Base-by-base conservation (phyloP, 37 sponge, comb jelly and placozoan species). In the Halichondria panicea region DNA sequence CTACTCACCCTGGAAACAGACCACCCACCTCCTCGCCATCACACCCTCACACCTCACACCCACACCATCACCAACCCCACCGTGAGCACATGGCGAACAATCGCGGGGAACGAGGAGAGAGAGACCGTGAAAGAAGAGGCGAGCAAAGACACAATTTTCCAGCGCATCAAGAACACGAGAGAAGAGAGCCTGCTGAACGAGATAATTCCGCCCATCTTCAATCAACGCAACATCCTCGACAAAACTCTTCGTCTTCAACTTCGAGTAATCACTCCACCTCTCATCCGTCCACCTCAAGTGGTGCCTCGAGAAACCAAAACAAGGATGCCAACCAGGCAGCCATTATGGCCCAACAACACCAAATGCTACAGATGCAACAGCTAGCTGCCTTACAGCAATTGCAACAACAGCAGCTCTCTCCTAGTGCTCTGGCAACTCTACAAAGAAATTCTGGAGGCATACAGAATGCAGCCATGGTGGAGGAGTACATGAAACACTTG, bases 401-500 rank as follows among this genome's bases (percentile, higher is more conserved):
- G 74, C 74, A 56, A 27, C 57, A 56, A 31, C 74, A 55, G 19
- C 74, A 72, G 43, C 82, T 65, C 35, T 32, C 60, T 70, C 80
- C 46, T 4, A 55, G 61, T 8, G 35, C 70, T 35, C 28, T 60
- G 22, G 61, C 80, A 15, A 57, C 55, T 32, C 21, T 68, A n/a
- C 77, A 45, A 52, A 50, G 54, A 19, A 15, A 37, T 3, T n/a
- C n/a, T n/a, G 38, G 22, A 54, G 78, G 67, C 15, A 19, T 66
- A 5, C 66, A n/a, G 24, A 9, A 18, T 3, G 19, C 11, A 6
- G 31, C 65, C 65, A 64, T 18, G 30, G 11, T 56, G 53, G 83
- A 82, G 28, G 83, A 82, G 57, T 82, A 68, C 38, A 40, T 82
- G 75, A 73, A 72, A 43, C 79, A 79, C 21, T 11, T 79, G 40